Conservation (phyloP, 2,888 invertebrate species). For the Apodemia zela region DNA sequence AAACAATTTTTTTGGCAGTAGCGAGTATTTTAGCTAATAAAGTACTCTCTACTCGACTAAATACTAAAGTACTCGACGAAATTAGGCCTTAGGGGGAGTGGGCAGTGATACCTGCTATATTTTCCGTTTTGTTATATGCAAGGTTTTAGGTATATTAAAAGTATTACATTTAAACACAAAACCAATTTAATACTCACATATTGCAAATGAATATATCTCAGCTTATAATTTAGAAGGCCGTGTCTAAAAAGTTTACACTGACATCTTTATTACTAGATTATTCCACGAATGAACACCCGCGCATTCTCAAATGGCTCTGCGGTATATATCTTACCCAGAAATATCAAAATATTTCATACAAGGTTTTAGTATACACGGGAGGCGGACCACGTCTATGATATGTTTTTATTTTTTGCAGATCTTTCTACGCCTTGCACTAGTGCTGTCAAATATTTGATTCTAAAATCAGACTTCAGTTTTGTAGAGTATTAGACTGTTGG, state of each 20-base stretch:
- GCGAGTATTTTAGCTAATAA: too few relatives aligned
- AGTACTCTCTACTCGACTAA: too few relatives aligned
- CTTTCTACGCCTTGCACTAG: slow-evolving; percentile 40
- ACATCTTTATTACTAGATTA: slow-evolving; percentile 45
- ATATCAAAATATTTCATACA: slow-evolving; percentile 73
- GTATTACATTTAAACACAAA: too few relatives aligned
- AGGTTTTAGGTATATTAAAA: too few relatives aligned
- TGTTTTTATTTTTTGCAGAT: slow-evolving; percentile 58
- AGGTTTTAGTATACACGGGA: slow-evolving; percentile 53
- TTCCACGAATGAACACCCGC: slow-evolving; percentile 61
- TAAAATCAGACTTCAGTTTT: too few relatives aligned
- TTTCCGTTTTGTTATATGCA: too few relatives aligned
- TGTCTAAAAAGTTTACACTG: slow-evolving; percentile 24
- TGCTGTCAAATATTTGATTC: not conserved
- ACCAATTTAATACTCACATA: not conserved
- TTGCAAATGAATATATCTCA: not conserved
- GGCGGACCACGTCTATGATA: slow-evolving; percentile 57
- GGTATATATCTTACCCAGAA: slow-evolving; percentile 57
- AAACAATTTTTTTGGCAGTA: too few relatives aligned
- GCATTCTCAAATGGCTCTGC: slow-evolving; percentile 38
- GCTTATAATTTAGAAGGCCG: not conserved
- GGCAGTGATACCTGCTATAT: too few relatives aligned
- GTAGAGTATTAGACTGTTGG: too few relatives aligned
- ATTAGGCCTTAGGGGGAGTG: too few relatives aligned
- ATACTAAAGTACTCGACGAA: too few relatives aligned